Percentiles rank a stretch among this genome's conserved stretches.
These are phyloP conservation scores for Centropristis striata DNA, from an alignment of 2,113 vertebrate species.

Conservation along the genomic window DNA sequence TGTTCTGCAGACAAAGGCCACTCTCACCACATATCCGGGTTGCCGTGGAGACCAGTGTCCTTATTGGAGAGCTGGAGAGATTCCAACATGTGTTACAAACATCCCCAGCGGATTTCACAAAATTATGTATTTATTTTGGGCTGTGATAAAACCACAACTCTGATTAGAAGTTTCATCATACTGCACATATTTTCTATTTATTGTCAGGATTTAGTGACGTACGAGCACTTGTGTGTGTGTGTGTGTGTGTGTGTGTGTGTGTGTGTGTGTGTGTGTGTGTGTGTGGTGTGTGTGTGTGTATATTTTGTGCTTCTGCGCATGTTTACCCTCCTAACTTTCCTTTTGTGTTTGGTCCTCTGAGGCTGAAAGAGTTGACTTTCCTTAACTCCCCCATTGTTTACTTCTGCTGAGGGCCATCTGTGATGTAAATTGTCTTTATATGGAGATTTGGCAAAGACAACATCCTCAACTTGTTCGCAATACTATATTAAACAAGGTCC, in stretches of 20 bases:
- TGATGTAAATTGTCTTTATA: conserved; percentile 33
- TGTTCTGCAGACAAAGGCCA: conserved; percentile 76
- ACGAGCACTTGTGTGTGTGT: not conserved
- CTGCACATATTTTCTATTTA: not conserved
- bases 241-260: not conserved
- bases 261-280: not conserved
- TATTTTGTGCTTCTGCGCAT: conserved; percentile 5
- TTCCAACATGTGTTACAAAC: conserved; percentile 46
- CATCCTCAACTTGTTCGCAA: not conserved
- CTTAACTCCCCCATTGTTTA: conserved; percentile 56
- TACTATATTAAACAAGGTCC: not conserved
- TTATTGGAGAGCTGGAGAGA: conserved; percentile 41
- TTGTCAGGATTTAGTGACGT: not conserved
- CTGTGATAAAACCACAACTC: not conserved
- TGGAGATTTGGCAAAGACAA: conserved; percentile 7
- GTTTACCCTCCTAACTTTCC: conserved; percentile 19
- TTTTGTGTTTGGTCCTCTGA: conserved; percentile 54
- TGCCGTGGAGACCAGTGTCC: conserved; percentile 67
- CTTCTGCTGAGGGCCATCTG: conserved; percentile 58
- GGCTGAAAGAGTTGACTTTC: conserved; percentile 45
- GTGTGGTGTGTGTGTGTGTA: not conserved
- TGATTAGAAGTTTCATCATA: not conserved
- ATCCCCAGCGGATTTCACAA: conserved; percentile 20
- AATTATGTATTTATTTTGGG: conserved; percentile 16
- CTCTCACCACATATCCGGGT: conserved; percentile 71